Conservation (phyloP, 53 echinoderm and acorn worm species). For the Patiria pectinifera region DNA sequence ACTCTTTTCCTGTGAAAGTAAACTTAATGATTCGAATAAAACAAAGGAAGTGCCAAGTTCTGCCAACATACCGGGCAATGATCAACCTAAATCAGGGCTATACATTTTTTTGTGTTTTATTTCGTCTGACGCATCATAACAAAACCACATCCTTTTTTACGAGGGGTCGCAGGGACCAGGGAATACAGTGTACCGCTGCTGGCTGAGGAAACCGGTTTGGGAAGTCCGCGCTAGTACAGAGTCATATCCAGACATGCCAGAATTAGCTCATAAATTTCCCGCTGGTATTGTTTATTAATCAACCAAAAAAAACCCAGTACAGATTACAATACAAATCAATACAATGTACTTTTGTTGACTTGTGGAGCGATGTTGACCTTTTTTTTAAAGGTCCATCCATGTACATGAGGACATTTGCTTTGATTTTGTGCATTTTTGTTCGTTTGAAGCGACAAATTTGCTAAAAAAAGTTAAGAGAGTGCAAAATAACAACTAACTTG, state of each 20-base stretch:
- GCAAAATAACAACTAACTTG: too few species aligned
- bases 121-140: background rate
- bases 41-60: background rate
- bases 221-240: background rate
- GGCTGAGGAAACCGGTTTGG: background rate
- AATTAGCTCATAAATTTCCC: background rate
- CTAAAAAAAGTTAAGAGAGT: too few species aligned
- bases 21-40: background rate
- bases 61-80: background rate
- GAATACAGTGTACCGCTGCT: background rate
- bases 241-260: background rate
- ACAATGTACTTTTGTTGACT: too few species aligned
- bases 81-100: background rate
- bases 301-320: background rate
- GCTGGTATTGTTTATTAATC: background rate
- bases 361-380: too few species aligned
- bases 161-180: background rate
- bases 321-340: too few species aligned
- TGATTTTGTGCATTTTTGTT: too few species aligned
- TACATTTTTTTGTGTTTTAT: background rate
- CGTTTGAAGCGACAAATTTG: too few species aligned
- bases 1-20: background rate
- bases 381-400: too few species aligned
- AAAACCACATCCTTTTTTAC: background rate
- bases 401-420: too few species aligned